Conservation (phyloP, 2,888 invertebrate species). For the Eupithecia subumbrata region DNA sequence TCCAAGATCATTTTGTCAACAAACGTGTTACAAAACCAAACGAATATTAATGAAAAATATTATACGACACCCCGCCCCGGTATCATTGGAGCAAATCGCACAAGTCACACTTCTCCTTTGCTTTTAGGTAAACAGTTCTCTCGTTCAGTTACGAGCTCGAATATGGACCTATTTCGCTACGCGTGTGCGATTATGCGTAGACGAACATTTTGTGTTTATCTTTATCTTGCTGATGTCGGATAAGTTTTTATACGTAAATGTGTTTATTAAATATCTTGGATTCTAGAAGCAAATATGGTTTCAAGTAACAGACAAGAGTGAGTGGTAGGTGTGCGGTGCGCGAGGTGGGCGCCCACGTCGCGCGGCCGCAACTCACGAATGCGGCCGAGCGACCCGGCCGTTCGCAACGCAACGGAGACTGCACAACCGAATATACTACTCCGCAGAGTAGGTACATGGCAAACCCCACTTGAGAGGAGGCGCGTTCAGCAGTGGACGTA, state of each 20-base stretch:
- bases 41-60: not conserved
- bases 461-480: too few species aligned
- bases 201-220: too few species aligned
- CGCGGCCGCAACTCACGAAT: constrained; percentile 65
- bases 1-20: not conserved
- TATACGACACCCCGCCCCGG: not conserved
- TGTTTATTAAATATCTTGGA: not conserved
- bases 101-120: not conserved
- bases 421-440: not conserved
- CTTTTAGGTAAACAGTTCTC: not conserved
- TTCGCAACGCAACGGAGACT: constrained; percentile 43
- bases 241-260: too few species aligned
- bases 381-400: constrained; percentile 55
- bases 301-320: not conserved
- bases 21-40: not conserved
- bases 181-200: too few species aligned
- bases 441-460: too few species aligned
- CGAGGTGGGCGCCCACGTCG: constrained; percentile 48
- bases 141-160: too few species aligned
- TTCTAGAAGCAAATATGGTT: not conserved
- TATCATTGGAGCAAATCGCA: not conserved
- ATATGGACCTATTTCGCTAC: too few species aligned
- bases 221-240: not conserved
- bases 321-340: constrained; percentile 23
- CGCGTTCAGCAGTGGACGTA: too few species aligned